Evolutionary conservation across 2,888 invertebrate species (phyloP), one percentile per base, ranked within the genome.

Genomic region (Stenchaetothrips biformis): DNA sequence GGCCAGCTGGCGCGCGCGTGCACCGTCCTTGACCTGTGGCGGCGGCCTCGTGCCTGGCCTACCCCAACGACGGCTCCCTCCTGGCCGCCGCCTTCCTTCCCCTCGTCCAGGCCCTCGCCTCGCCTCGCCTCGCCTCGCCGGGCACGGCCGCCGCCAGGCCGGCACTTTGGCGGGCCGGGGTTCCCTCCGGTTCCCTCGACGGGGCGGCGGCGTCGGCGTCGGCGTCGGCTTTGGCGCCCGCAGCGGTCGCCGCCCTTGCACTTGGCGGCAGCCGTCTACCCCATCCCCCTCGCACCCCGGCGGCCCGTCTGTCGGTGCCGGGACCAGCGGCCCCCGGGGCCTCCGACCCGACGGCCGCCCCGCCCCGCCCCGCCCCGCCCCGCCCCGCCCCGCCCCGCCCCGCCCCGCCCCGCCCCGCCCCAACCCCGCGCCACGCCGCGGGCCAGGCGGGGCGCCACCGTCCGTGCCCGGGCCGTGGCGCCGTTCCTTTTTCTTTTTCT

Each of bases 231-330:
- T 74, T 74, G 67, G 67, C 67, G 67, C 67, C 67, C 67, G 67
- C 67, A 74, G 67, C 67, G 67, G 67, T 74, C 67, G 67, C 67
- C 25, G 67, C 67, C 67, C 67, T 74, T 74, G 67, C 67, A 74
- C 67, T 74, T 74, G 67, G 67, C 67, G 67, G 67, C 67, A 21
- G n/a, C 67, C 67, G n/a, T 25, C 67, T 74, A n/a, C 67, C 25
- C 67, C 11, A 21, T 25, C 21, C 4, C 67, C 37, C 37, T 37
- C 37, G 37, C 37, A 37, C 37, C 37, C 37, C 37, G 37, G 1
- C 37, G 37, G 37, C 37, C 37, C 4, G 37, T 37, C 37, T 37
- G 37, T 4, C 37, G 2, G 37, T 37, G 37, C 37, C 37, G 37
- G 37, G 37, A 1, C 37, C 37, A 2, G 37, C 37, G 37, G 37